A percentile compares a stretch with the other conserved stretches of the same genome.
These are phyloP conservation scores for Phalanger gymnotis DNA, from an alignment of 2,797 vertebrate species.

Conservation along the genomic window DNA sequence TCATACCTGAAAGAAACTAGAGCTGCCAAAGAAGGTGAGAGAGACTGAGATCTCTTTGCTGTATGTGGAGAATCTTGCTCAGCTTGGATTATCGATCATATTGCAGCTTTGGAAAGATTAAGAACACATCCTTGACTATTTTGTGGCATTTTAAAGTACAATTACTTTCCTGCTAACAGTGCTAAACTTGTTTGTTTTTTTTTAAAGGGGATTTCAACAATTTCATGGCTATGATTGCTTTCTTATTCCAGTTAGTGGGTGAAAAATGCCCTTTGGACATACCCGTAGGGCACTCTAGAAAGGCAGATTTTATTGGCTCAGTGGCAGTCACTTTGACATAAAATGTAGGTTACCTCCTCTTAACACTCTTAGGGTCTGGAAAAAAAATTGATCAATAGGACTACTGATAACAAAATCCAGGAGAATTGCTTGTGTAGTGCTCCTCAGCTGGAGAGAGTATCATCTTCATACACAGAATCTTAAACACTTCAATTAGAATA, in stretches of 20 bases:
- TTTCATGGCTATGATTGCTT: background rate
- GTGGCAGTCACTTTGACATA: constrained; percentile 17
- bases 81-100: background rate
- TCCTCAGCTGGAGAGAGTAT: constrained; percentile 8
- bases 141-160: constrained; percentile 8
- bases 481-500: constrained; percentile 33
- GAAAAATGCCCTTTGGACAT: background rate
- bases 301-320: constrained; percentile 1
- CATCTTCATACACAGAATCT: constrained; percentile 16
- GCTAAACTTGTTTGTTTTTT: background rate
- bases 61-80: background rate
- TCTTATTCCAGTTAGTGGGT: background rate
- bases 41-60: background rate
- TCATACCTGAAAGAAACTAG: background rate
- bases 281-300: background rate
- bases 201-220: background rate
- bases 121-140: constrained; percentile 15
- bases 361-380: background rate
- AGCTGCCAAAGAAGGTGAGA: background rate
- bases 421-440: background rate
- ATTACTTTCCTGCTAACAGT: constrained; percentile 13
- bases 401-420: constrained; percentile 1
- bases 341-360: constrained; percentile 43
- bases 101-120: constrained; percentile 42
- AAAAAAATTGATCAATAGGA: constrained; percentile 17